Base-by-base conservation (phyloP, 2,797 vertebrate genomes). In the Diceros bicornis region DNA sequence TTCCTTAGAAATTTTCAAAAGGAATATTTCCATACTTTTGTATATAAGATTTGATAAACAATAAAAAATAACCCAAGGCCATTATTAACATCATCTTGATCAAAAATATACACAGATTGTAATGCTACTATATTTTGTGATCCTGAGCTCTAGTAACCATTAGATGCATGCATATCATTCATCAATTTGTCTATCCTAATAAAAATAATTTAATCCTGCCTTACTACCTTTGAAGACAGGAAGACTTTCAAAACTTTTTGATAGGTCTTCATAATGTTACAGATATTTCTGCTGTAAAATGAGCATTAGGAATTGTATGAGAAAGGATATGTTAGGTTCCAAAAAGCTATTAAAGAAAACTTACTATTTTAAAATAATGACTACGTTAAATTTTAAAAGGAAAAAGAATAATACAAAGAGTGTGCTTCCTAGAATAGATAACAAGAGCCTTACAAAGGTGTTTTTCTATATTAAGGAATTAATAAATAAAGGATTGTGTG, bases 241-340 rank as follows among this genome's bases (percentile, higher is more conserved):
- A 97, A 95, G 71, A 97, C 86, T 96, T 98, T 98, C 97, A 98
- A 98, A 98, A 98, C 92, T 97, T 98, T 97, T 93, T 98, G 97
- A 98, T 59, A 98, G 83, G 93, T 97, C 93, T 97, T 98, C 72
- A 75, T 93, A 96, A 98, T 87, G 90, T 92, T 86, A 98, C 10
- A 95, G 47, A 86, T 59, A 95, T 66, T 97, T 97, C 93, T 98
- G 96, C 64, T 96, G 72, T 95, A 97, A 97, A 97, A 85, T 94
- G 64, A 97, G 50, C 68, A 86, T 86, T 82, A 92, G 84, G 74
- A 97, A 86, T 44, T 95, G 62, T 92, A 88, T 61, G 96, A 88
- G 95, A 95, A 98, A 77, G 79, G 91, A 96, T 55, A 97, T 97
- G 62, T 95, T 89, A 96, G 78, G 96, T 98, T 94, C 84, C 97